phyloP scores from a whole-genome alignment of 2,797 vertebrate genomes.

The Rhincodon typus region DNA sequence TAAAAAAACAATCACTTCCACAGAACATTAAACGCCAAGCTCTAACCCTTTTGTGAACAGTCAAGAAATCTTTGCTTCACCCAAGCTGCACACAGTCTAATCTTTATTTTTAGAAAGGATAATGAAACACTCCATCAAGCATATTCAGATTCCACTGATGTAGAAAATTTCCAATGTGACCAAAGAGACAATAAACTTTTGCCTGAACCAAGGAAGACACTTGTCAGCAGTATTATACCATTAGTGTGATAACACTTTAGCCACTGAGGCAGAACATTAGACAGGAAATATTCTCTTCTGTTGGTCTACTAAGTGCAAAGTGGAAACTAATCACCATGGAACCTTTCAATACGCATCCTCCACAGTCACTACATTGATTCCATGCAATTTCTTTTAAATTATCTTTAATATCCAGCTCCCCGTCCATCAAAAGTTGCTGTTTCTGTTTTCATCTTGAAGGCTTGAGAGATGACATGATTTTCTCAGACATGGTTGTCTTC shows the following conservation, averaged over 20 bases:
- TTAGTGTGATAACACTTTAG: not conserved
- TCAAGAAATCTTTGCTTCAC: not conserved
- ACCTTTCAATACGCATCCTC: not conserved
- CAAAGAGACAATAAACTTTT: not conserved
- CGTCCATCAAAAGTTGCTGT: not conserved
- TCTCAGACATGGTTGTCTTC: not conserved
- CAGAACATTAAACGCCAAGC: not conserved
- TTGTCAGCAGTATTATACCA: not conserved
- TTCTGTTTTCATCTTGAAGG: not conserved
- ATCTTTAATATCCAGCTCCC: not conserved
- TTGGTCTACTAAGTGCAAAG: not conserved
- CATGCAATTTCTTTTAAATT: not conserved
- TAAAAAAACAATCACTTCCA: not conserved
- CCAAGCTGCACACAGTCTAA: not conserved
- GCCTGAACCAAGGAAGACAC: conserved; percentile 1
- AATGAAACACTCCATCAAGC: not conserved
- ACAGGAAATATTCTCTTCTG: not conserved
- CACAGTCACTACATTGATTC: not conserved
- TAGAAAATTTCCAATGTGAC: not conserved
- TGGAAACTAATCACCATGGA: not conserved
- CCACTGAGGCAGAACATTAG: not conserved
- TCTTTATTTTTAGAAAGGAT: not conserved
- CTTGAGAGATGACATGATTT: not conserved
- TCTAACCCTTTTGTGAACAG: not conserved
- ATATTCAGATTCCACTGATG: conserved; percentile 11